These are phyloP conservation scores for Tyto alba DNA, from an alignment of 2,113 vertebrate species.

Conservation along the genomic window DNA sequence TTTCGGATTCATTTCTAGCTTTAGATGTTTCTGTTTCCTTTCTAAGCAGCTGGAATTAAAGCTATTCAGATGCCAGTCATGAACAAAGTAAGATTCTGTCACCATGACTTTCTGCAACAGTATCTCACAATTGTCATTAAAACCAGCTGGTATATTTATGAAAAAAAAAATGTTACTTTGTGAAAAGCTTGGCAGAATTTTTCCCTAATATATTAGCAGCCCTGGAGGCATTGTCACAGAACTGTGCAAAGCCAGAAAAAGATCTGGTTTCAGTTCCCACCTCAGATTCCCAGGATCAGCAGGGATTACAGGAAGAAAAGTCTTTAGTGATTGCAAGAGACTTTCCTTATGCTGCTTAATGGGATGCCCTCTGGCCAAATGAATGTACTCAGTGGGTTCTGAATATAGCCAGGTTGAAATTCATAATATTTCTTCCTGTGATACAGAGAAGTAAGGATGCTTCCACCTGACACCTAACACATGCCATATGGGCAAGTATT, in stretches of 20 bases:
- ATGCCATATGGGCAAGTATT: slow-evolving; percentile 12
- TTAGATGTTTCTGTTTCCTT: not conserved
- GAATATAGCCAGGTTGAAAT: not conserved
- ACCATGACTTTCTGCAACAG: not conserved
- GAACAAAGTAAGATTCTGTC: not conserved
- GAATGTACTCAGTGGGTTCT: not conserved
- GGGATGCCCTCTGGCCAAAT: not conserved
- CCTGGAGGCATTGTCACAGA: not conserved
- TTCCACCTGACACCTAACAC: not conserved
- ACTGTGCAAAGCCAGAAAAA: not conserved
- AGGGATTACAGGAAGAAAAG: not conserved
- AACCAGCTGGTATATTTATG: not conserved
- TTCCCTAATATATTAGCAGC: not conserved
- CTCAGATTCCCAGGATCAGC: not conserved
- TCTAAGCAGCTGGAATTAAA: not conserved
- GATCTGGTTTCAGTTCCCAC: not conserved
- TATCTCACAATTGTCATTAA: slow-evolving; percentile 8
- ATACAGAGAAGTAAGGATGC: not conserved
- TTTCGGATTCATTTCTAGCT: not conserved
- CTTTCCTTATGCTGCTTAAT: not conserved
- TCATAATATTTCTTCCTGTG: not conserved
- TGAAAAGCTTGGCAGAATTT: not conserved
- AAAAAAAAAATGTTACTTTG: not conserved
- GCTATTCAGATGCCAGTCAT: not conserved
- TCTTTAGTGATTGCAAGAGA: not conserved